These are phyloP conservation scores for Myotis planiceps DNA, from an alignment of 2,797 vertebrate genomes.

Conservation along the genomic window DNA sequence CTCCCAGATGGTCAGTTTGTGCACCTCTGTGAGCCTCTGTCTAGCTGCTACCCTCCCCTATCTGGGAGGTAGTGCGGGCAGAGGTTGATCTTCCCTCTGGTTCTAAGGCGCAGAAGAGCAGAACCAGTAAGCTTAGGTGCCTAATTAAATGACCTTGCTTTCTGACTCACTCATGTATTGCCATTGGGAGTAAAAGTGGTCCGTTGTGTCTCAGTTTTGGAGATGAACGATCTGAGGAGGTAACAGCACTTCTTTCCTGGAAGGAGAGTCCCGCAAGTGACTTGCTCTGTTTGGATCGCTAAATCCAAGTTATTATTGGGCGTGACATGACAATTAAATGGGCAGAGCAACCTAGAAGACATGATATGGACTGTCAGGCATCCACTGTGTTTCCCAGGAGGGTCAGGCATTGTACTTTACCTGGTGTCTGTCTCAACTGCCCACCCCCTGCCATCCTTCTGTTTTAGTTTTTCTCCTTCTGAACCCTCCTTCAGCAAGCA, in stretches of 20 bases:
- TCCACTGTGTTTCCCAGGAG: neutral
- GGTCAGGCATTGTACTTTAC: neutral
- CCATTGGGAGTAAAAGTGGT: neutral
- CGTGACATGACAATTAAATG: neutral
- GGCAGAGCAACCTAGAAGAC: neutral
- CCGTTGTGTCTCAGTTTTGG: neutral
- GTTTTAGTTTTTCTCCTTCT: neutral
- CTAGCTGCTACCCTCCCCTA: neutral
- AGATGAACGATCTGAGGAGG: neutral
- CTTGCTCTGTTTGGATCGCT: neutral
- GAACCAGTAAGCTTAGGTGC: neutral
- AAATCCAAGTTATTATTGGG: neutral
- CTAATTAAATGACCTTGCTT: neutral
- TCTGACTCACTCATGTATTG: neutral
- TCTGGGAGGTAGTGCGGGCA: neutral
- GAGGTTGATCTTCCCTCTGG: neutral
- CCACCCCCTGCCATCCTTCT: fast-evolving
- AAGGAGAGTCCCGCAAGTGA: neutral
- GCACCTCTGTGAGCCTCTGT: neutral
- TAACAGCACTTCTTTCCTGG: neutral
- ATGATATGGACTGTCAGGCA: fast-evolving
- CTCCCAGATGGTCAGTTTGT: neutral
- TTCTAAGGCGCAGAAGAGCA: neutral
- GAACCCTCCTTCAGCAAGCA: neutral
- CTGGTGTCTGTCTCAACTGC: neutral